These are phyloP conservation scores for Amiota minor DNA, from an alignment of 2,888 invertebrate genomes.

Conservation along the genomic window DNA sequence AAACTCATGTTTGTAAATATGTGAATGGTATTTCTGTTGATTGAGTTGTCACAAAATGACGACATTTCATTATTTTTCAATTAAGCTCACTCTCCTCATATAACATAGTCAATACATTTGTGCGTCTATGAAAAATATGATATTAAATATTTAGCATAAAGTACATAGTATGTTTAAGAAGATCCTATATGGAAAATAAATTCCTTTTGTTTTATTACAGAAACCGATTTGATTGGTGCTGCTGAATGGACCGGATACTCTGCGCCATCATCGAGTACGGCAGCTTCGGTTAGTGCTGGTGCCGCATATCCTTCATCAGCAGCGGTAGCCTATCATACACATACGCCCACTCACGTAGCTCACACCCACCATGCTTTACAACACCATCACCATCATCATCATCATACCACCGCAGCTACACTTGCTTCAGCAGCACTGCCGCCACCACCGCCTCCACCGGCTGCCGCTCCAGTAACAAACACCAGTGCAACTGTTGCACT, in stretches of 20 bases:
- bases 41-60: slow-evolving; percentile 26
- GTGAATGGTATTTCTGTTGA: not conserved
- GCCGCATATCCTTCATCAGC: slow-evolving; percentile 43
- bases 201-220: slow-evolving; percentile 68
- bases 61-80: slow-evolving; percentile 22
- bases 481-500: slow-evolving; percentile 71
- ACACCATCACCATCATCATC: slow-evolving; percentile 52
- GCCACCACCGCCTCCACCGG: slow-evolving; percentile 73
- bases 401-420: slow-evolving; percentile 48
- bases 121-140: too few relatives aligned
- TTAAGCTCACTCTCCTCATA: not conserved
- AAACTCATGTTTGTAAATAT: not conserved
- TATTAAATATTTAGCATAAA: too few relatives aligned
- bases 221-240: slow-evolving; percentile 78
- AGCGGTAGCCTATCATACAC: slow-evolving; percentile 31
- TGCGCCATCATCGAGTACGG: slow-evolving; percentile 71
- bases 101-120: too few relatives aligned
- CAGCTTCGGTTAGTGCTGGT: slow-evolving; percentile 44
- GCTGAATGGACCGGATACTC: slow-evolving; percentile 78
- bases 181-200: too few relatives aligned
- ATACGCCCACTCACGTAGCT: slow-evolving; percentile 40
- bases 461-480: slow-evolving; percentile 62
- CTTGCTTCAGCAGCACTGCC: slow-evolving; percentile 71
- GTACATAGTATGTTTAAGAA: too few relatives aligned
- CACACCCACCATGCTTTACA: slow-evolving; percentile 43